Evolutionary conservation across 2,888 invertebrate species (phyloP).

Genomic region (Latheticus oryzae): DNA sequence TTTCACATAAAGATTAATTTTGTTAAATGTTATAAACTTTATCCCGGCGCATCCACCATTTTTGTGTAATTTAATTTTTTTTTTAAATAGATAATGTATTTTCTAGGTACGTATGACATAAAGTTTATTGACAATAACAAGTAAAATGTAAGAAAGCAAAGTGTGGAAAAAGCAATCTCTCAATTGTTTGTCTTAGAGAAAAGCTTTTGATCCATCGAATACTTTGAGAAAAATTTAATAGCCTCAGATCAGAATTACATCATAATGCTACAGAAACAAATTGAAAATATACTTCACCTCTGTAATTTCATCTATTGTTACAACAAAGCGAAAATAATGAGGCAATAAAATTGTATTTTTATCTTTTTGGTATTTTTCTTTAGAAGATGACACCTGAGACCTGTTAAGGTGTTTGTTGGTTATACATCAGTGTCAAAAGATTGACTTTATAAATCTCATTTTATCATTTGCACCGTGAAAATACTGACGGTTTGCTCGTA

Average conservation of each 20-base stretch:
- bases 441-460: constrained; percentile 1
- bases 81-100: too few species aligned
- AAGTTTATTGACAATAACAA: constrained; percentile 13
- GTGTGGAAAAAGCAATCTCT: constrained; percentile 11
- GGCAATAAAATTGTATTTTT: background rate
- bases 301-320: constrained; percentile 6
- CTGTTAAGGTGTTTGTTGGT: too few species aligned
- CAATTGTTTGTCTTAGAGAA: constrained; percentile 12
- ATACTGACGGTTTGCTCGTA: constrained; percentile 11
- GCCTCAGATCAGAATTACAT: constrained; percentile 1
- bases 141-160: constrained; percentile 1
- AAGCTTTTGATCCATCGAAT: constrained; percentile 4
- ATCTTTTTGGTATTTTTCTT: background rate
- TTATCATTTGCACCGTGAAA: constrained; percentile 4
- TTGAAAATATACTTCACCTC: constrained; percentile 6
- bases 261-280: constrained; percentile 14
- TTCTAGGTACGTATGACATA: too few species aligned
- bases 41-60: too few species aligned
- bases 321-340: constrained; percentile 12
- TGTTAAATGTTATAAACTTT: too few species aligned
- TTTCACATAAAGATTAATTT: too few species aligned
- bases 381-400: background rate
- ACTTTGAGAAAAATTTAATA: constrained; percentile 11
- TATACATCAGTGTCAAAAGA: background rate
- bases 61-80: too few species aligned